These are phyloP conservation scores for Drosophila jambulina DNA, from an alignment of 1,140 invertebrate species.

Conservation along the genomic window DNA sequence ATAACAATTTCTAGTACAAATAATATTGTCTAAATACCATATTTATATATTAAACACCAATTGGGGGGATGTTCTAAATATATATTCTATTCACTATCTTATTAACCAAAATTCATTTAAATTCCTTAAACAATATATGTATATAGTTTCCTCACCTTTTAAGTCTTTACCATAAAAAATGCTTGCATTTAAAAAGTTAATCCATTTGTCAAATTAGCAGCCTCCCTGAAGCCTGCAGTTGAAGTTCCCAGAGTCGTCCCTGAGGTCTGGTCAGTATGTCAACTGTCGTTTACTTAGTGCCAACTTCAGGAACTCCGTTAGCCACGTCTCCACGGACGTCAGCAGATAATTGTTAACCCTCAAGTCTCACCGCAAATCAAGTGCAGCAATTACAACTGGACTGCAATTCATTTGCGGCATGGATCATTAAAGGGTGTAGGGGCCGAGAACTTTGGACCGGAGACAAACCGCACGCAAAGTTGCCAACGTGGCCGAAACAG, in stretches of 20 bases:
- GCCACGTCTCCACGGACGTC: conserved; percentile 51
- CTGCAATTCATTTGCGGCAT: conserved; percentile 76
- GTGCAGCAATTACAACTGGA: conserved; percentile 78
- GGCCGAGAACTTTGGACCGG: conserved; percentile 33
- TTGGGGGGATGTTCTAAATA: not conserved
- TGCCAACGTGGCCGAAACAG: conserved; percentile 74
- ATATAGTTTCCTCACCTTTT: too few relatives aligned
- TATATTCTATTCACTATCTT: not conserved
- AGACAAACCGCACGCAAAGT: conserved; percentile 78
- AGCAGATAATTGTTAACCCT: conserved; percentile 78
- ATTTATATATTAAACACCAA: too few relatives aligned
- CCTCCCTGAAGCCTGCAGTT: too few relatives aligned
- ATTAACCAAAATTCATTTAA: not conserved
- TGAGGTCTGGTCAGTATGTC: conserved; percentile 34
- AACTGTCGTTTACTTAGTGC: conserved; percentile 40
- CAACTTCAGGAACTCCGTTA: conserved; percentile 27
- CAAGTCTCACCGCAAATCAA: conserved; percentile 78
- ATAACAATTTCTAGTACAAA: too few relatives aligned
- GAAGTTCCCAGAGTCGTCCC: not conserved
- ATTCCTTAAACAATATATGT: too few relatives aligned
- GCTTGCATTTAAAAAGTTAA: not conserved
- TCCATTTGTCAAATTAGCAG: not conserved
- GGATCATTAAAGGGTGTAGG: conserved; percentile 45
- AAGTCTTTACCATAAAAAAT: too few relatives aligned
- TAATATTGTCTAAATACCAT: too few relatives aligned